phyloP scores from a whole-genome alignment of 2,113 vertebrate species.

The Chloropsis cyanopogon region DNA sequence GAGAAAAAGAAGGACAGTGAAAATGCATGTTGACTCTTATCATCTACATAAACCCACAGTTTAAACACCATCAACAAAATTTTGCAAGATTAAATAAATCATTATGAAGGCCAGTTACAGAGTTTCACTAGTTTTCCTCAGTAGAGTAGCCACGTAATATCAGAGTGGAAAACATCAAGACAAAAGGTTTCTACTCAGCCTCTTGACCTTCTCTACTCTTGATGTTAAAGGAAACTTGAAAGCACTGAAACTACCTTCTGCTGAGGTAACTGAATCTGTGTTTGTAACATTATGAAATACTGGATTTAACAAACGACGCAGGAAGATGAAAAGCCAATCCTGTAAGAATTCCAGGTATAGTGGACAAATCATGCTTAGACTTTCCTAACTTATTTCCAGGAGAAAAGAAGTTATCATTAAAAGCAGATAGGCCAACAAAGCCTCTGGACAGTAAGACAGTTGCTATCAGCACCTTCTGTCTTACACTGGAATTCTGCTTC shows the following conservation, averaged over 20 bases:
- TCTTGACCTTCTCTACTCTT: not conserved
- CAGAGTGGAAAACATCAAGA: not conserved
- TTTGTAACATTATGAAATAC: not conserved
- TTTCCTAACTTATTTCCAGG: not conserved
- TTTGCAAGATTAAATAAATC: not conserved
- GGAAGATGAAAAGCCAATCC: not conserved
- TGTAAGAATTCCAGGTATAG: not conserved
- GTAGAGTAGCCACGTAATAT: accelerated
- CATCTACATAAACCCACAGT: not conserved
- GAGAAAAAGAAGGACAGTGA: not conserved
- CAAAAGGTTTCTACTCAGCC: not conserved
- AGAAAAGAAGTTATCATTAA: not conserved
- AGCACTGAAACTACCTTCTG: not conserved
- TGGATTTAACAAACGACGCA: not conserved
- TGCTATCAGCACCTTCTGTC: not conserved
- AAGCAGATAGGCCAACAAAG: not conserved
- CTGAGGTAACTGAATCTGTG: not conserved
- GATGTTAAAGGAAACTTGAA: not conserved
- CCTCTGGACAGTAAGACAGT: not conserved
- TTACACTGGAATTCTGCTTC: not conserved
- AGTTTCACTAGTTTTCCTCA: not conserved
- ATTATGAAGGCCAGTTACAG: not conserved
- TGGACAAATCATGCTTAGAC: not conserved
- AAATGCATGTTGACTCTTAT: not conserved
- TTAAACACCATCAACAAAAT: not conserved